phyloP scores from a whole-genome alignment of 2,113 vertebrate species.

The Bos indicus region DNA sequence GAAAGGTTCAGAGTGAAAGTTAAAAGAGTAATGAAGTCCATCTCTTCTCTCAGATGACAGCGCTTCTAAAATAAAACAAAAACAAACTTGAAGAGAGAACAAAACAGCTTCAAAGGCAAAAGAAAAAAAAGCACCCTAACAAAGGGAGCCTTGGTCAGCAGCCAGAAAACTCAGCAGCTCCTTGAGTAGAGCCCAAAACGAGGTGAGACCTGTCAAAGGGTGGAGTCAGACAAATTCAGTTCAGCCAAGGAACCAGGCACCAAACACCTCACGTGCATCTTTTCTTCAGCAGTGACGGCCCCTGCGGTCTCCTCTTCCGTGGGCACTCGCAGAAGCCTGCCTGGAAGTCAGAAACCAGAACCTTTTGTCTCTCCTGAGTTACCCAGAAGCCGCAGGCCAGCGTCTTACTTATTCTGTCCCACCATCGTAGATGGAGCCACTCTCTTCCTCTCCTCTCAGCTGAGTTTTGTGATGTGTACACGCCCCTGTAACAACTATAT shows the following conservation, averaged over 20 bases:
- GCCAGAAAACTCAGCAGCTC: neutral
- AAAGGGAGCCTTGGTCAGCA: neutral
- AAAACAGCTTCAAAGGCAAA: slow-evolving; percentile 35
- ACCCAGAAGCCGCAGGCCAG: neutral
- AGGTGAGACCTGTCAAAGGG: neutral
- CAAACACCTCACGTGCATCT: rapidly evolving
- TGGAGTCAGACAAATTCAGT: neutral
- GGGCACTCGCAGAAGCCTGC: neutral
- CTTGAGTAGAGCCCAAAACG: neutral
- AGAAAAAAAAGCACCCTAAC: neutral
- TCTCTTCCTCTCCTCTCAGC: neutral
- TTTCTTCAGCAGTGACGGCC: neutral
- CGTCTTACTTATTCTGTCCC: neutral
- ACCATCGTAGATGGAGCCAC: rapidly evolving
- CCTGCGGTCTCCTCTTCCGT: rapidly evolving
- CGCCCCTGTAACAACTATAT: neutral
- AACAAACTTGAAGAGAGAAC: slow-evolving; percentile 42
- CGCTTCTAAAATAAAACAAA: slow-evolving; percentile 13
- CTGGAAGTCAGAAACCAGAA: neutral
- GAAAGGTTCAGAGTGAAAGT: slow-evolving; percentile 34
- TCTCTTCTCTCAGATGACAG: slow-evolving; percentile 38
- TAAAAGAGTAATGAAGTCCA: slow-evolving; percentile 21
- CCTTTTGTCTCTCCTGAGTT: neutral
- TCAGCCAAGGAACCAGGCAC: neutral
- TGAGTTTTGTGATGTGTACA: neutral